Conservation (phyloP, 2,113 vertebrate genomes). For the Vombatus ursinus region DNA sequence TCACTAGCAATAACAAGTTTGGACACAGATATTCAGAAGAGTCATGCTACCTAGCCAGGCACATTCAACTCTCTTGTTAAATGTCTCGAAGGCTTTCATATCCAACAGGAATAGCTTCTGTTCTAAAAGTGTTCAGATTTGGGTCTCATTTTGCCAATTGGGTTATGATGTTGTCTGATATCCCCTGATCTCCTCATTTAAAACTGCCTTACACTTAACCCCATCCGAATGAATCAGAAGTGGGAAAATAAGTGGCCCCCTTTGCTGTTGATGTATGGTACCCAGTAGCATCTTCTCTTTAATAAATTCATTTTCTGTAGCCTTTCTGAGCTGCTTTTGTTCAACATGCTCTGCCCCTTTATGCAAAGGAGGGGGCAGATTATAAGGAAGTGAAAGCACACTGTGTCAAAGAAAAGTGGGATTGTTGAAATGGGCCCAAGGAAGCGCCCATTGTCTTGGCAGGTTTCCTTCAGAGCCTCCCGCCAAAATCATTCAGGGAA, state of each 20-base stretch:
- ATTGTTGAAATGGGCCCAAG: constrained; percentile 56
- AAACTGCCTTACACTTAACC: background rate
- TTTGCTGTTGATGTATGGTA: constrained; percentile 31
- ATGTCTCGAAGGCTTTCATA: background rate
- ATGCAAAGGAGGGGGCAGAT: constrained; percentile 51
- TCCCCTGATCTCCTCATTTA: background rate
- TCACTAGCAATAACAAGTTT: background rate
- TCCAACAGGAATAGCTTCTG: background rate
- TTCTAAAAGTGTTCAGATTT: background rate
- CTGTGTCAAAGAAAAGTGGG: constrained; percentile 56
- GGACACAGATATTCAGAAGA: background rate
- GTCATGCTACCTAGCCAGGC: background rate
- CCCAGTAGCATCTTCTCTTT: background rate
- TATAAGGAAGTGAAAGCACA: constrained; percentile 50
- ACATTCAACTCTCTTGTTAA: background rate
- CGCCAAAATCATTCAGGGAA: constrained; percentile 41
- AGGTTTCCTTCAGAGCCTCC: constrained; percentile 26
- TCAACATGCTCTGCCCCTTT: constrained; percentile 49
- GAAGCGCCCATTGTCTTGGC: constrained; percentile 57
- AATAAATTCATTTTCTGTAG: constrained; percentile 26
- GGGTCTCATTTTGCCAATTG: background rate
- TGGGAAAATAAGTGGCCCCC: constrained; percentile 39
- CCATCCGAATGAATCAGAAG: constrained; percentile 6
- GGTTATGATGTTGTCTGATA: background rate
- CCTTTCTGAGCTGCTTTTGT: constrained; percentile 40